Evolutionary conservation across 2,888 invertebrate genomes (phyloP).

Genomic region (Exephanes ischioxanthus): DNA sequence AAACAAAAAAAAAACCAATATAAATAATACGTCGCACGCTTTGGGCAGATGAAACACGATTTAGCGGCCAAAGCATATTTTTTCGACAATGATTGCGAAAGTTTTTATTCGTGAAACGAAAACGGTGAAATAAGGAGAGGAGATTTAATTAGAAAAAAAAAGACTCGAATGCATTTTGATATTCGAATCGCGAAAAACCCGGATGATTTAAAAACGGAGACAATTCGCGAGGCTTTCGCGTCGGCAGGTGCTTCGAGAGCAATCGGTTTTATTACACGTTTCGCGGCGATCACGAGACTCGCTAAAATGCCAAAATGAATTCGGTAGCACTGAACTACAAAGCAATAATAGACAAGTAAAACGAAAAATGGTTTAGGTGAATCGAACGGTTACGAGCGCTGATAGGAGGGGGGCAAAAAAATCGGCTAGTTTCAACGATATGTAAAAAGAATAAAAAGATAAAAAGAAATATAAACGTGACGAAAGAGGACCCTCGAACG

Average conservation of each 20-base stretch:
- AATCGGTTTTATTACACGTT: conserved; percentile 15
- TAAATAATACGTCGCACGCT: conserved; percentile 32
- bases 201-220: conserved; percentile 8
- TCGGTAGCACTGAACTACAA: conserved; percentile 81
- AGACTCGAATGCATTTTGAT: conserved; percentile 50
- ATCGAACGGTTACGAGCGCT: conserved; percentile 12
- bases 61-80: conserved; percentile 70
- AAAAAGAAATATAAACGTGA: conserved; percentile 14
- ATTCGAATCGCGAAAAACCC: conserved; percentile 29
- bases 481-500: conserved; percentile 17
- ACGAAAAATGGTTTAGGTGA: conserved; percentile 55
- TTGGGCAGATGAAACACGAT: conserved; percentile 46
- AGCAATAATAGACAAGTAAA: conserved; percentile 82
- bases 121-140: conserved; percentile 3
- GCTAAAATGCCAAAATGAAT: conserved; percentile 82
- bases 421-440: not conserved
- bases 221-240: conserved; percentile 26
- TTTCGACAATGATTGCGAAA: conserved; percentile 50
- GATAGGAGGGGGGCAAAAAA: conserved; percentile 14
- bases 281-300: conserved; percentile 77
- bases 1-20: conserved; percentile 27
- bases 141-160: conserved; percentile 1
- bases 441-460: not conserved
- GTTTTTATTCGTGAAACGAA: conserved; percentile 45
- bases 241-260: conserved; percentile 54